Percentiles rank a stretch among this genome's conserved stretches.
Conservation (phyloP, 2,113 vertebrate genomes). For the Uropsilus gracilis region DNA sequence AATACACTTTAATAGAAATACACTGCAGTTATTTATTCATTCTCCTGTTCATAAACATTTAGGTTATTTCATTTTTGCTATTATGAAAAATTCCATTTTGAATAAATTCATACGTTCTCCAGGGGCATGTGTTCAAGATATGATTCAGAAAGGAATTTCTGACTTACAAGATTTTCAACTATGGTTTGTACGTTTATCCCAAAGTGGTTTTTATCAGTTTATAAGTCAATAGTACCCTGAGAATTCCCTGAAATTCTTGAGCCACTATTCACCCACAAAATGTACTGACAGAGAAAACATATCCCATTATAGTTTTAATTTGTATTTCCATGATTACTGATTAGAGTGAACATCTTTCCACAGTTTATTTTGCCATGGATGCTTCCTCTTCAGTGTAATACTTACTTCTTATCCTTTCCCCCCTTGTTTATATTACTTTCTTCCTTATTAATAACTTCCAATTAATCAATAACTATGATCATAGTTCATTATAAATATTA, state of each 20-base stretch:
- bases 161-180: neutral
- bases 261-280: neutral
- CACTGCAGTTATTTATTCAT: neutral
- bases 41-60: neutral
- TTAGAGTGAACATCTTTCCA: neutral
- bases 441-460: neutral
- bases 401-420: neutral
- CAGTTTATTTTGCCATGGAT: neutral
- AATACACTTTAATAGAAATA: neutral
- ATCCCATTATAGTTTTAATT: neutral
- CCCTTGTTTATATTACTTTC: neutral
- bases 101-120: neutral
- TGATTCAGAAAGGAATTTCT: conserved; percentile 26
- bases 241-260: neutral
- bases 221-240: neutral
- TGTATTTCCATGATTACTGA: neutral
- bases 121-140: neutral
- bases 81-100: neutral
- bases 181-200: neutral
- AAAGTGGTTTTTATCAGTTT: neutral
- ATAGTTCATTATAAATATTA: neutral
- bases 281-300: neutral
- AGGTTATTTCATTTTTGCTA: neutral
- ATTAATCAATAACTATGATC: no score
- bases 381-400: neutral